Percentiles rank a stretch among this genome's conserved stretches.
Conservation (phyloP, 2,113 vertebrate species). For the Gavia stellata region DNA sequence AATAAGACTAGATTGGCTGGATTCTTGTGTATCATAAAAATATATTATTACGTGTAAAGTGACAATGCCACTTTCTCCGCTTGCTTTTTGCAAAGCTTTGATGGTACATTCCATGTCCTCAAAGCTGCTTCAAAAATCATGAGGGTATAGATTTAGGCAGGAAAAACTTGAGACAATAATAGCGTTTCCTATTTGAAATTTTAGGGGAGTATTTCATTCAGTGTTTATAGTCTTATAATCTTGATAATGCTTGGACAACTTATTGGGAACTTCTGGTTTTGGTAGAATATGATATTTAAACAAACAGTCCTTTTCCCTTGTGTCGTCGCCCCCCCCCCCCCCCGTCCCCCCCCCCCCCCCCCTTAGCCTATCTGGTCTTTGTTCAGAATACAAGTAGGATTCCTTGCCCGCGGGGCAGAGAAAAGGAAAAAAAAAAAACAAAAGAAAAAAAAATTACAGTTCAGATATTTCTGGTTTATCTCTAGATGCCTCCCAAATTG, state of each 20-base stretch:
- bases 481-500: background rate
- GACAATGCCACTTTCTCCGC: background rate
- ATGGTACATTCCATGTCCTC: background rate
- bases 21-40: background rate
- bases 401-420: background rate
- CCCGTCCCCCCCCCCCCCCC: too few relatives aligned
- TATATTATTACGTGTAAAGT: background rate
- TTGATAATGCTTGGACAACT: background rate
- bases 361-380: background rate
- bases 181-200: background rate
- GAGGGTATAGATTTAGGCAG: background rate
- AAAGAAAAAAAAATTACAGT: background rate
- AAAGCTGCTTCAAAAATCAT: background rate
- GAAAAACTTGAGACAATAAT: background rate
- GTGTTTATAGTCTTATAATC: background rate
- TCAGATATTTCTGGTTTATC: background rate
- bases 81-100: background rate
- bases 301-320: too few relatives aligned
- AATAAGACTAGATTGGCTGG: background rate
- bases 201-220: background rate
- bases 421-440: too few relatives aligned
- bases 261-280: background rate
- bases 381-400: background rate
- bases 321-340: too few relatives aligned
- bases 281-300: background rate